A percentile compares a stretch with the other conserved stretches of the same genome.
phyloP scores from a whole-genome alignment of 1,140 invertebrate species.

The Pseudomyrmex flavicornis region DNA sequence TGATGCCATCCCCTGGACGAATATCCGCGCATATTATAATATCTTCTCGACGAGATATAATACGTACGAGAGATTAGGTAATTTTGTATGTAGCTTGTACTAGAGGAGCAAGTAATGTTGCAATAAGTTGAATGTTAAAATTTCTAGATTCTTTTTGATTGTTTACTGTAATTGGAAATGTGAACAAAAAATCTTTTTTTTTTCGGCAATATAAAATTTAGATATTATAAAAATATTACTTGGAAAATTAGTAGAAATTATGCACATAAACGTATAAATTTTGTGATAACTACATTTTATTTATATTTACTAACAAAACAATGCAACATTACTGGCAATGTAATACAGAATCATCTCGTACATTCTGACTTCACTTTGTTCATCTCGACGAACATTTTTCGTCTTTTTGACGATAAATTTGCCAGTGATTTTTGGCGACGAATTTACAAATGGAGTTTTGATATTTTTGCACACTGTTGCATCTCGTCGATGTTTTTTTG shows the following conservation, averaged over 20 bases:
- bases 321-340: conserved; percentile 35
- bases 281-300: not conserved
- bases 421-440: not conserved
- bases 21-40: conserved; percentile 45
- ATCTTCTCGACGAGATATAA: conserved; percentile 46
- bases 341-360: conserved; percentile 29
- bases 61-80: conserved; percentile 66
- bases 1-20: conserved; percentile 55
- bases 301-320: not conserved
- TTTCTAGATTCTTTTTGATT: not conserved
- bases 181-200: not conserved
- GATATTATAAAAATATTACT: not conserved
- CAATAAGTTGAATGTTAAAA: not conserved
- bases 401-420: conserved; percentile 15
- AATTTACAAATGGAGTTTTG: not conserved
- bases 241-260: not conserved
- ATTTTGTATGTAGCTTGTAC: conserved; percentile 37
- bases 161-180: not conserved
- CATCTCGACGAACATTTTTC: not conserved
- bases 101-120: conserved; percentile 28
- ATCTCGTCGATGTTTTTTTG: conserved; percentile 33
- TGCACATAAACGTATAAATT: not conserved
- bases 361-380: conserved; percentile 27
- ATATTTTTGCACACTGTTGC: conserved; percentile 19
- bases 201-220: not conserved